Evolutionary conservation across 2,113 vertebrate species (phyloP), one percentile per base, ranked within the genome.

Genomic region (Ameiurus melas): DNA sequence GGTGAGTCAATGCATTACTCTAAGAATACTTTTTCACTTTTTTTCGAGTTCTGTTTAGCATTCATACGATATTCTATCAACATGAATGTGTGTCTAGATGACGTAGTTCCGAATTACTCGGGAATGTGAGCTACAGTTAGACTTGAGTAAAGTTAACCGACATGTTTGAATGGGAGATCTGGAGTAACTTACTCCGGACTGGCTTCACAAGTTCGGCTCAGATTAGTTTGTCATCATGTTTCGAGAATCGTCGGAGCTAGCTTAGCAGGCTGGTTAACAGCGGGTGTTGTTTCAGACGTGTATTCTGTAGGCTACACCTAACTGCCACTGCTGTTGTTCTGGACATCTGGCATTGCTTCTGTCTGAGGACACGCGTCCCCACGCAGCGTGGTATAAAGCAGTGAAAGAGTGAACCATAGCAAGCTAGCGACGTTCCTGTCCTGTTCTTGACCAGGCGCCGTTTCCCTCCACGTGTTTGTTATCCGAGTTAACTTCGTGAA

Each of bases 1-100:
- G 98, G 98, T 99, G 97, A 99, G 98, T 91, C 94, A 93, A 89
- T 91, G 88, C 89, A 68, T 86, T 79, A 91, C 62, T 68, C 7
- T 78, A 81, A 92, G 85, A 78, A 84, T 91, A 91, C 90, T 64
- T 85, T 78, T 92, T 85, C 75, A 77, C 87, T 89, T 89, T 25
- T 22, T 39, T 19, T 10, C 22, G 22, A 79, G 91, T 7, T 55
- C 5, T 62, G 0, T 5, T 33, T 36, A 22, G 17, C 53, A 5
- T 79, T 55, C 55, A 27, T 27, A 4, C 43, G 51, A 62, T 53
- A 1, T 4, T 64, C 6, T 62, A 33, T 4, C 19, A 22, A 5
- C 58, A 71, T 9, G 2, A 71, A 79, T 25, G 43, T 1, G 3
- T 70, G 19, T 85, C 75, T 62, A 60, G 43, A 62, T n/a, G 19